Evolutionary conservation across 30 jellyfish, hydroid and myxozoan genomes (phyloP), one percentile per base, ranked within the genome.

Genomic region (Hydractinia symbiolongicarpus): DNA sequence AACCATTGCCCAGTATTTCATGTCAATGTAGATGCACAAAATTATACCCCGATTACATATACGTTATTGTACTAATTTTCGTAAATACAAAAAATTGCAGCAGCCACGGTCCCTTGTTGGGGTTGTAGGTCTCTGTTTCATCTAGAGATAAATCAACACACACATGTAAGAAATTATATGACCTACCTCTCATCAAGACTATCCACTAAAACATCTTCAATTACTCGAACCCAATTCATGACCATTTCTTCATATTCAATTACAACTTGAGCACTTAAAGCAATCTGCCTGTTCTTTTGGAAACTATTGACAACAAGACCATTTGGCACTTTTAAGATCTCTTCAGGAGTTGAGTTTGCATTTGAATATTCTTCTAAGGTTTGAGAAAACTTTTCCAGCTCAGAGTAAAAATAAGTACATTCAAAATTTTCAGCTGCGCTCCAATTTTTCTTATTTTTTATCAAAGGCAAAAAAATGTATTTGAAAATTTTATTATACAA

Each of bases 191-290:
- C 93, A 19, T 90, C 97, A 11, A 78, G 53, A 60, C 73, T 61
- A 21, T 84, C 97, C 14, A 84, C 66, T 4, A 90, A 84, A 55
- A 90, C 49, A n/a, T 84, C 73, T 62, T 90, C 97, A 11, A 90
- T 85, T 4, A 89, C 68, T 8, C 81, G 89, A 73, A 85, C 76
- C 97, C 97, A 90, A 10, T 90, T 93, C 64, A 61, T 83, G 21
- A 90, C 93, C 17, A 84, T 82, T 13, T n/a, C 51, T 67, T 90
- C 97, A 62, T 73, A 90, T 54, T 88, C 96, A 53, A 74, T 19
- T 5, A 88, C 84, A 14, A 88, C 67, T 14, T 86, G 50, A 30
- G 78, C 83, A 71, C 80, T 88, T 6, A 80, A 73, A 40, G 93
- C 74, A 51, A 79, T n/a, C 20, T 61, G 89, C 54, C 94, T 66